These are phyloP conservation scores for Rhodinocichla rosea DNA, from an alignment of 2,113 vertebrate genomes.

Conservation along the genomic window DNA sequence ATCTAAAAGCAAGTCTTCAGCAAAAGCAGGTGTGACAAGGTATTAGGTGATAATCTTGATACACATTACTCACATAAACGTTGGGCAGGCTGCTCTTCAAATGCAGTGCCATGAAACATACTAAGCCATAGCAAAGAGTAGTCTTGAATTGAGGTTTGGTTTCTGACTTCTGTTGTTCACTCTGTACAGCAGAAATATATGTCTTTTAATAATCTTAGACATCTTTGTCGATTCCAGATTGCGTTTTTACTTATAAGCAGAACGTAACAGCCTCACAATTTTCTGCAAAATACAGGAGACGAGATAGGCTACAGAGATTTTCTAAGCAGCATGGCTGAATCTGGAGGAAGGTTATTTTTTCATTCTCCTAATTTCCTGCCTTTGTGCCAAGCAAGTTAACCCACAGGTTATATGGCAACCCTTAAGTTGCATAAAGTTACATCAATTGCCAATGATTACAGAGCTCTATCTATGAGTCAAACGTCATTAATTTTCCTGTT, in stretches of 20 bases:
- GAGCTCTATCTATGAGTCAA: background rate
- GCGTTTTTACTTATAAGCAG: background rate
- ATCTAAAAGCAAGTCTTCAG: background rate
- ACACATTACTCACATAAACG: background rate
- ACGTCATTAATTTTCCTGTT: background rate
- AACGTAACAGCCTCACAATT: background rate
- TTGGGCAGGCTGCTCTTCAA: background rate
- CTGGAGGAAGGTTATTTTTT: background rate
- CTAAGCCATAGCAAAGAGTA: background rate
- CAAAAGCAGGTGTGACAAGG: background rate
- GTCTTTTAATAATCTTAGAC: background rate
- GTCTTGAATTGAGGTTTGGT: background rate
- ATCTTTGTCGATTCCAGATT: background rate
- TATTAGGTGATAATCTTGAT: background rate
- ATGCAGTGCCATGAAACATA: background rate
- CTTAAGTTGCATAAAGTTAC: background rate
- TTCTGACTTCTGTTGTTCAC: background rate
- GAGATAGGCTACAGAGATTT: background rate
- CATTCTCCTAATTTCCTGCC: background rate
- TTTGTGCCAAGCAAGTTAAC: background rate
- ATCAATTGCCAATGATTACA: background rate
- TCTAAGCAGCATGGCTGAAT: background rate
- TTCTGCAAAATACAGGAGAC: background rate
- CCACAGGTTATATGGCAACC: background rate
- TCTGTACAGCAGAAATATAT: background rate